Evolutionary conservation across 2,888 invertebrate genomes (phyloP).

Genomic region (Amiota mariae): DNA sequence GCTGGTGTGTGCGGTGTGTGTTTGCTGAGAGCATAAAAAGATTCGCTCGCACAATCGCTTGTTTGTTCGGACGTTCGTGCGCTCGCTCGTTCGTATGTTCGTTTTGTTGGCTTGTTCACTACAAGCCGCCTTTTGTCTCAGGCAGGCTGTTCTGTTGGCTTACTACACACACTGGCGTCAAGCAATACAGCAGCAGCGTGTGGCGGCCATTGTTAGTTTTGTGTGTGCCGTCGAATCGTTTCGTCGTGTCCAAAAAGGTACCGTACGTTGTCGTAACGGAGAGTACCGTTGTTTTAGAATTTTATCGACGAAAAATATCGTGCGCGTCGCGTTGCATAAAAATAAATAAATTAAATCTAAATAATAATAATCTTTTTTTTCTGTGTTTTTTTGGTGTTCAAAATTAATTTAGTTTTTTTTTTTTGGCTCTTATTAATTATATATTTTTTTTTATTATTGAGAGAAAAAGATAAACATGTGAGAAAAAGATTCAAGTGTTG

Average conservation of each 20-base stretch:
- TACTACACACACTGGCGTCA: conserved; percentile 52
- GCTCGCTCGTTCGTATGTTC: conserved; percentile 42
- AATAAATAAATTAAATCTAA: conserved; percentile 31
- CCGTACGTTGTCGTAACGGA: too few species aligned
- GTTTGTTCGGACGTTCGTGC: too few species aligned
- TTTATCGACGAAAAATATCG: not conserved
- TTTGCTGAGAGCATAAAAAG: too few species aligned
- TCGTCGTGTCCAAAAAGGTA: conserved; percentile 32
- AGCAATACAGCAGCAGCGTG: conserved; percentile 60
- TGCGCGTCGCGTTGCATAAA: conserved; percentile 30
- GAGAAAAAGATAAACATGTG: too few species aligned
- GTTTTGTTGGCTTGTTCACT: conserved; percentile 20
- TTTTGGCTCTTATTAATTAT: conserved; percentile 44
- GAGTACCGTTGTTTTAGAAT: too few species aligned
- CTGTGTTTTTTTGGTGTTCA: too few species aligned
- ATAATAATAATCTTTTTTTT: conserved; percentile 20
- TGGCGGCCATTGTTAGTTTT: conserved; percentile 71
- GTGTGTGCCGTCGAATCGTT: conserved; percentile 71
- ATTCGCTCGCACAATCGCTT: too few species aligned
- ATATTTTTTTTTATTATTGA: not conserved
- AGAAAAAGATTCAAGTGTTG: too few species aligned
- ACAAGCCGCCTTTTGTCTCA: conserved; percentile 26
- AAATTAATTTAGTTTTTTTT: conserved; percentile 20
- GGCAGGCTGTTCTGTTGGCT: conserved; percentile 62
- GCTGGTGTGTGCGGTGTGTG: too few species aligned